phyloP scores from a whole-genome alignment of 1,140 invertebrate species.

The Stenopsyche tienmushanensis region DNA sequence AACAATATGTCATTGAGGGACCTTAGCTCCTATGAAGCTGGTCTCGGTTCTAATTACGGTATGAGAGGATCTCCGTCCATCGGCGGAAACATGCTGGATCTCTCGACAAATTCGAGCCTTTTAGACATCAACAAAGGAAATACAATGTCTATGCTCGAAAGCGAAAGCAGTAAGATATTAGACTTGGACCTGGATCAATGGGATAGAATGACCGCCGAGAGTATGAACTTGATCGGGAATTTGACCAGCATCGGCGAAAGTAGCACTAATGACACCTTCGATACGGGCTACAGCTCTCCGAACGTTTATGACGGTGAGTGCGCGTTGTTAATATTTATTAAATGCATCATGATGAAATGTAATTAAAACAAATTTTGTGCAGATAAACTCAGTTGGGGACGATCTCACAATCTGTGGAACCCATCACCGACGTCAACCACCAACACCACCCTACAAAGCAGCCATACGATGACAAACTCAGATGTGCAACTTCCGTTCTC shows the following conservation, averaged over 20 bases:
- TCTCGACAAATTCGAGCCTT: slow-evolving; percentile 12
- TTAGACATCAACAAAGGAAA: slow-evolving; percentile 15
- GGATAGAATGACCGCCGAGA: slow-evolving; percentile 18
- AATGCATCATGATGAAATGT: neutral
- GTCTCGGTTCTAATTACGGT: slow-evolving; percentile 21
- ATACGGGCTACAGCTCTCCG: slow-evolving; percentile 27
- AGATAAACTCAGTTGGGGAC: neutral
- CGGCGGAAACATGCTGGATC: slow-evolving; percentile 23
- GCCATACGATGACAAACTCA: neutral
- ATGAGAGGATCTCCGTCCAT: slow-evolving; percentile 14
- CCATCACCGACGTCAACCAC: neutral
- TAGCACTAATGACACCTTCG: slow-evolving; percentile 27
- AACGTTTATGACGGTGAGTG: slow-evolving; percentile 32
- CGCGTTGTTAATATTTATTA: too few species aligned
- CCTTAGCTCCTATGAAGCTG: slow-evolving; percentile 14
- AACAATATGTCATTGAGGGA: slow-evolving; percentile 2
- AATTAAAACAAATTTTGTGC: neutral
- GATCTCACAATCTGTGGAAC: neutral
- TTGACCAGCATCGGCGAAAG: slow-evolving; percentile 13
- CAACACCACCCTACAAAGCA: neutral
- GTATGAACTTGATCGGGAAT: slow-evolving; percentile 2
- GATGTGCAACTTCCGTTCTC: neutral
- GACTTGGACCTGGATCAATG: slow-evolving; percentile 29
- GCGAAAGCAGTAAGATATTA: slow-evolving; percentile 9
- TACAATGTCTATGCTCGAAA: slow-evolving; percentile 1